Percentiles rank a stretch among this genome's conserved stretches.
Evolutionary conservation across 1,140 invertebrate genomes (phyloP).

Genomic region (Drosophila punjabiensis): DNA sequence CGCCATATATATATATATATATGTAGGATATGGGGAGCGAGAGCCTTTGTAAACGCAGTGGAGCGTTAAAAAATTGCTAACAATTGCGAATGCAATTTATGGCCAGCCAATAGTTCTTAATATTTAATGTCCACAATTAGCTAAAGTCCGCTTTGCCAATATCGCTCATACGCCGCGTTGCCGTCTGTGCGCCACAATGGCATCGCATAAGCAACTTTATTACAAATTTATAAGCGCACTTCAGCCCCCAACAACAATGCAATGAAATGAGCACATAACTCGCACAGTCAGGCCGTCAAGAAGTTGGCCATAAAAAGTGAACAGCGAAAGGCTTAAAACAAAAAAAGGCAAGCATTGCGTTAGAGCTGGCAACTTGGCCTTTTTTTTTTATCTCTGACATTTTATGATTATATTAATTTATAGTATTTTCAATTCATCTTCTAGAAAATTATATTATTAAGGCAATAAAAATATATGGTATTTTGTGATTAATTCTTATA

Average conservation of each 20-base stretch:
- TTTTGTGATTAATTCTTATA: too few relatives aligned
- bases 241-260: constrained; percentile 64
- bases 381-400: not conserved
- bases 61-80: constrained; percentile 37
- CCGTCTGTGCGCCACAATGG: constrained; percentile 29
- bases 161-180: constrained; percentile 60
- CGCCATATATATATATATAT: not conserved
- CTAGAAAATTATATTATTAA: too few relatives aligned
- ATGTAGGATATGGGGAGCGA: too few relatives aligned
- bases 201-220: constrained; percentile 57
- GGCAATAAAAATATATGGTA: too few relatives aligned
- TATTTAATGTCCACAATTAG: constrained; percentile 75
- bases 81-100: constrained; percentile 57
- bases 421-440: not conserved
- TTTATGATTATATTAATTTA: not conserved
- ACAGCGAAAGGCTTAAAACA: constrained; percentile 51
- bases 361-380: not conserved
- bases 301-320: constrained; percentile 72
- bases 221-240: constrained; percentile 83
- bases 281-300: constrained; percentile 46
- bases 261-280: constrained; percentile 76
- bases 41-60: constrained; percentile 15
- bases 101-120: constrained; percentile 68
- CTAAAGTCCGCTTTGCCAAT: constrained; percentile 33
- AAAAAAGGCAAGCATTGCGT: constrained; percentile 12